Evolutionary conservation across 1,140 invertebrate genomes (phyloP).

Genomic region (Euwallacea fornicatus): DNA sequence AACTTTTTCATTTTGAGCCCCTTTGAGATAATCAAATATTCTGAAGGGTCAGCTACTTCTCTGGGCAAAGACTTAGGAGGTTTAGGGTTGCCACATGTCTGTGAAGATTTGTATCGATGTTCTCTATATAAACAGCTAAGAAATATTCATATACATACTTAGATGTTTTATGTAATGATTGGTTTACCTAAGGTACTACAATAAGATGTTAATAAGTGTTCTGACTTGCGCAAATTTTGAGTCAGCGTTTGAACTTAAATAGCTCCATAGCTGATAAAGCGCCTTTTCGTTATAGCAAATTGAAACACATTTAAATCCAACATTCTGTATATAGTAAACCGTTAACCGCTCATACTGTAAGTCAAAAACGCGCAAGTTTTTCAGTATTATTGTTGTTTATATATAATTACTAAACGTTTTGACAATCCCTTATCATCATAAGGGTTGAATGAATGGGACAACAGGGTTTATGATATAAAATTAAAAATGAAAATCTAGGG

Average conservation of each 20-base stretch:
- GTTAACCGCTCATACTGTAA: conserved; percentile 1
- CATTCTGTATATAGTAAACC: conserved; percentile 5
- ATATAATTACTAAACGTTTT: conserved; percentile 34
- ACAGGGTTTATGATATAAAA: conserved; percentile 34
- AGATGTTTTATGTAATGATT: conserved; percentile 14
- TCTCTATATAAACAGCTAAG: neutral
- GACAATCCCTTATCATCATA: conserved; percentile 31
- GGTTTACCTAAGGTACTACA: neutral
- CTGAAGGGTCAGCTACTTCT: neutral
- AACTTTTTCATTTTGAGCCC: conserved; percentile 24
- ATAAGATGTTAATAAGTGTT: conserved; percentile 25
- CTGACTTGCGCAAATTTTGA: conserved; percentile 4
- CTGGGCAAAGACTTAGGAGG: neutral
- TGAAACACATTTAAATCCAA: neutral
- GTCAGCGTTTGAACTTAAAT: neutral
- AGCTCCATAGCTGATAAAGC: neutral
- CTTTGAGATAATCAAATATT: conserved; percentile 15
- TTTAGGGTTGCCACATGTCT: too few species aligned
- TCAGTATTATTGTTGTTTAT: conserved; percentile 36
- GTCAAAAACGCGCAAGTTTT: conserved; percentile 24
- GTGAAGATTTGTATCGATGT: neutral
- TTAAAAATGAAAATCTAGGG: conserved; percentile 31
- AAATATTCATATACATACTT: conserved; percentile 7
- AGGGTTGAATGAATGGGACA: conserved; percentile 31
- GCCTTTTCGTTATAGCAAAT: neutral